Percentiles rank a stretch among this genome's conserved stretches.
Conservation (phyloP, 2,797 vertebrate species). For the Bucorvus abyssinicus region DNA sequence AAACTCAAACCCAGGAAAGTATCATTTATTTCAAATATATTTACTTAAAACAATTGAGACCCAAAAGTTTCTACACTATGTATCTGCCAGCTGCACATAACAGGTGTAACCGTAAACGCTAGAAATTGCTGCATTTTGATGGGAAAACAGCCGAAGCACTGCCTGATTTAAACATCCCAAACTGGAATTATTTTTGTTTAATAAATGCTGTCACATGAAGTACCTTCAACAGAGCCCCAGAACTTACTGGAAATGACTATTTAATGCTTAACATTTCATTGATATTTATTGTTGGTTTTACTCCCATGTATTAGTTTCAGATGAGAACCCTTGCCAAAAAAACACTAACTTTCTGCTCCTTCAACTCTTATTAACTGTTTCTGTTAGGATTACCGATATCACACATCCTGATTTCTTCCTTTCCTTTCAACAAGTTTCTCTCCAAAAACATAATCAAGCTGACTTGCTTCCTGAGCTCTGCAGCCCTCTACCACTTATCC, state of each 20-base stretch:
- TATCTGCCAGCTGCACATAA: neutral
- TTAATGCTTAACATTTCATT: neutral
- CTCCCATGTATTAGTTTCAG: neutral
- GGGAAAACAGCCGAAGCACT: neutral
- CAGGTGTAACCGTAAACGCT: neutral
- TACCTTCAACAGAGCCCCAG: neutral
- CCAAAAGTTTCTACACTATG: fast-evolving
- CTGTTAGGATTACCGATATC: neutral
- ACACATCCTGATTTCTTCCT: neutral
- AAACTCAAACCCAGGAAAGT: neutral
- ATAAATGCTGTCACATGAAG: neutral
- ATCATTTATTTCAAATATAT: neutral
- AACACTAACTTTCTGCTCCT: neutral
- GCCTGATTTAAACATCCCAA: neutral
- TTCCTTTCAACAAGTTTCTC: neutral
- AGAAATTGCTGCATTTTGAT: neutral
- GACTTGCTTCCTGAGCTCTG: neutral
- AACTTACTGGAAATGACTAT: neutral
- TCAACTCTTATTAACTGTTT: neutral
- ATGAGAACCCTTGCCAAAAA: neutral
- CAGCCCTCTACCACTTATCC: neutral
- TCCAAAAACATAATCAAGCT: neutral
- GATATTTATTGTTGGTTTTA: neutral
- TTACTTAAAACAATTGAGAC: neutral
- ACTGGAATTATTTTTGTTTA: neutral